These are phyloP conservation scores for Nephrotoma appendiculata DNA, from an alignment of 2,888 invertebrate genomes.

Conservation along the genomic window DNA sequence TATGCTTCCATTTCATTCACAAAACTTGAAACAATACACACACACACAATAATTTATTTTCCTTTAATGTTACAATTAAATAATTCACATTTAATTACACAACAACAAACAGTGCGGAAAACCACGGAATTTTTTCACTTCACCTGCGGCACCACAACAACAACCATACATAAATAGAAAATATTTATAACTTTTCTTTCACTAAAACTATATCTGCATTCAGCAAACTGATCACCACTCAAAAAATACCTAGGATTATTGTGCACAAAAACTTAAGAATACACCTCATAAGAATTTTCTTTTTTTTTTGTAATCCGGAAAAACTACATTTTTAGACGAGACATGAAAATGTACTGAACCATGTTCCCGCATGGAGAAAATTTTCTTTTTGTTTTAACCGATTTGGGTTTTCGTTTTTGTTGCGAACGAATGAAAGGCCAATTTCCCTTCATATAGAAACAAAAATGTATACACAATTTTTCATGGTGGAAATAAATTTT, in stretches of 20 bases:
- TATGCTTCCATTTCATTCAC: background rate
- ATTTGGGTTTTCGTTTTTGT: background rate
- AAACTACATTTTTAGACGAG: background rate
- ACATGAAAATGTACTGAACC: background rate
- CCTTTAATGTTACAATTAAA: background rate
- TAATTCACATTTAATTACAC: background rate
- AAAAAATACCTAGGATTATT: background rate
- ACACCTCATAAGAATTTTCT: background rate
- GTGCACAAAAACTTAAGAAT: background rate
- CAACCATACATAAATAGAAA: too few species aligned
- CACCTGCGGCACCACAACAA: background rate
- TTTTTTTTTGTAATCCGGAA: background rate
- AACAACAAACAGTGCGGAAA: background rate
- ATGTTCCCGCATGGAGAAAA: background rate
- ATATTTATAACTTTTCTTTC: background rate
- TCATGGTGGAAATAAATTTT: background rate
- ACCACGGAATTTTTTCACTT: background rate
- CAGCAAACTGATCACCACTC: background rate
- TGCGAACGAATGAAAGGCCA: background rate
- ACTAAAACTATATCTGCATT: background rate
- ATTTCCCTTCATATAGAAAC: background rate
- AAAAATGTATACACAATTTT: background rate
- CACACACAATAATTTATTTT: background rate
- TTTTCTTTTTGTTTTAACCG: background rate
- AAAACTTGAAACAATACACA: background rate